Conservation (phyloP, 1,140 invertebrate species). For the Harlomillsia oculata region DNA sequence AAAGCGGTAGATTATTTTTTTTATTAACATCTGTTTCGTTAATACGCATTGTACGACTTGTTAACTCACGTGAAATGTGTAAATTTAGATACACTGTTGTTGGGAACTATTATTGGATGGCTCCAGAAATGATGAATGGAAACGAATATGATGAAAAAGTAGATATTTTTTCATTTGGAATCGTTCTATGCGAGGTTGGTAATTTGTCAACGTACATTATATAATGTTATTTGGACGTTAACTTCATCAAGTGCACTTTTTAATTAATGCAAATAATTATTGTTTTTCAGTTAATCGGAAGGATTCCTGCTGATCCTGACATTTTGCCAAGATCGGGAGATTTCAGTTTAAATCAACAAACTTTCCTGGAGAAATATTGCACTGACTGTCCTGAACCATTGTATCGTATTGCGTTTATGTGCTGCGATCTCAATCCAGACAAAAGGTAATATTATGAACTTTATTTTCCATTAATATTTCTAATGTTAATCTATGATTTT, state of each 20-base stretch:
- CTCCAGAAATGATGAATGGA: constrained; percentile 94
- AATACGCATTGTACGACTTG: constrained; percentile 12
- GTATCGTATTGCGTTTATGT: constrained; percentile 75
- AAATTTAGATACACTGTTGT: constrained; percentile 56
- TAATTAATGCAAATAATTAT: neutral
- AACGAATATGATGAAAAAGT: constrained; percentile 94
- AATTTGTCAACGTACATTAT: too few species aligned
- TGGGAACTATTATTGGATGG: constrained; percentile 97
- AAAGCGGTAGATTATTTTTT: constrained; percentile 46
- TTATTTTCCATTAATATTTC: neutral
- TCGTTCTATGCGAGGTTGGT: constrained; percentile 83
- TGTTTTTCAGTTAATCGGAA: constrained; percentile 67
- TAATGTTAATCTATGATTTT: too few species aligned
- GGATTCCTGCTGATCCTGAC: constrained; percentile 86
- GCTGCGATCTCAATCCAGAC: constrained; percentile 80
- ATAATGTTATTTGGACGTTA: neutral
- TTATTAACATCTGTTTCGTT: neutral
- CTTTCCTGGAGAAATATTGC: constrained; percentile 81
- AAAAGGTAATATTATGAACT: constrained; percentile 56
- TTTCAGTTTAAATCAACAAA: constrained; percentile 78
- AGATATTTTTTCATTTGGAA: constrained; percentile 94
- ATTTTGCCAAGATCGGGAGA: constrained; percentile 77
- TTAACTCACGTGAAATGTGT: too few species aligned
- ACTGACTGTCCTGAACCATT: constrained; percentile 75
- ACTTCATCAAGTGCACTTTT: neutral